Percentiles rank a stretch among this genome's conserved stretches.
phyloP scores from a whole-genome alignment of 2,797 vertebrate species.

The Clarias fuscus region DNA sequence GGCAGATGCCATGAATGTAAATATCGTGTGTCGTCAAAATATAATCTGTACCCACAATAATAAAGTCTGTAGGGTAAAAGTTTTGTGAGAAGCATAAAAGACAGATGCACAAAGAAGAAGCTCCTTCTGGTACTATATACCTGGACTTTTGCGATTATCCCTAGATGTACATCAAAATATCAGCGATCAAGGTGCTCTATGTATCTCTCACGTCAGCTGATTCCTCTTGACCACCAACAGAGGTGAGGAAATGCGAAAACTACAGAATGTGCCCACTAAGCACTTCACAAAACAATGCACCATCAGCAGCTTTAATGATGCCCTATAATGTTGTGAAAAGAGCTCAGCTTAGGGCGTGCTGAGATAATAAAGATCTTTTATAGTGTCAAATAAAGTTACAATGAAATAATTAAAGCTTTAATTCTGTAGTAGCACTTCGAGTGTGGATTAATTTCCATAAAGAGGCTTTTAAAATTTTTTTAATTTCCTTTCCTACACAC shows the following conservation, averaged over 20 bases:
- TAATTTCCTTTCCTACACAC: constrained; percentile 29
- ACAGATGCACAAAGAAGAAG: neutral
- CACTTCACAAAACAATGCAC: constrained; percentile 32
- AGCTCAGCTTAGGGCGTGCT: constrained; percentile 6
- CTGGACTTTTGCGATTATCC: neutral
- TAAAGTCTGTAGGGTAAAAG: neutral
- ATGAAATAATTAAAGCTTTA: constrained; percentile 39
- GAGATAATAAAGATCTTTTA: constrained; percentile 36
- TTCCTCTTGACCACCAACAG: constrained; percentile 27
- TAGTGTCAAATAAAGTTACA: constrained; percentile 32
- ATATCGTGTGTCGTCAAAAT: neutral
- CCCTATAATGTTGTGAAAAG: constrained; percentile 8
- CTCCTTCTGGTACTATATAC: neutral
- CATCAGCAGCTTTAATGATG: constrained; percentile 34
- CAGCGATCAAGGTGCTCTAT: neutral
- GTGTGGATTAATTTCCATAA: constrained; percentile 38
- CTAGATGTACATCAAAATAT: neutral
- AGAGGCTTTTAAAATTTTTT: neutral
- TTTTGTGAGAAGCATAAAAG: neutral
- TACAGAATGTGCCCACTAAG: constrained; percentile 35
- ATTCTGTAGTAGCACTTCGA: constrained; percentile 13
- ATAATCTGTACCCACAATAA: too few relatives aligned
- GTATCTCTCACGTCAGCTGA: neutral
- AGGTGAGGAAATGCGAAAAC: constrained; percentile 19
- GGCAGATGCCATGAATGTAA: too few relatives aligned